Percentiles rank a stretch among this genome's conserved stretches.
Conservation (phyloP, 2,888 invertebrate species). For the Prenolepis imparis region DNA sequence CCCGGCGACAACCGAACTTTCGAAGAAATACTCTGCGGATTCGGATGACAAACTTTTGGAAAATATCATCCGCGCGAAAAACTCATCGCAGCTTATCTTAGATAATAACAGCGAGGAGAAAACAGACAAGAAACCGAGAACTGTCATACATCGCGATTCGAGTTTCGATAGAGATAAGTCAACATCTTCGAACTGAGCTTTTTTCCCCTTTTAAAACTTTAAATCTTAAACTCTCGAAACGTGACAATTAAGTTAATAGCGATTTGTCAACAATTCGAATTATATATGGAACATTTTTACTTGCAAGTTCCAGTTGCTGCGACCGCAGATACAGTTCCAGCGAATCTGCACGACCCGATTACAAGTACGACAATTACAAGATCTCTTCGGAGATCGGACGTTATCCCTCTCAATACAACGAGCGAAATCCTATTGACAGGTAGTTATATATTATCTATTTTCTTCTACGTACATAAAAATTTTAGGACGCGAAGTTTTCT, state of each 20-base stretch:
- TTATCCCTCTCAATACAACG: constrained; percentile 73
- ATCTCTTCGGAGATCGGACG: constrained; percentile 65
- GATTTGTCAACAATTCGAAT: background rate
- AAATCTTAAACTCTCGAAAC: background rate
- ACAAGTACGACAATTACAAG: constrained; percentile 47
- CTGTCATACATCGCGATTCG: constrained; percentile 60
- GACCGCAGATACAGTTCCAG: constrained; percentile 70
- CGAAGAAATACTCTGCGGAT: constrained; percentile 13
- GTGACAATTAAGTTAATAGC: too few species aligned
- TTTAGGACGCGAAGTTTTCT: background rate
- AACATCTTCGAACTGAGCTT: constrained; percentile 12
- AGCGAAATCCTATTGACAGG: constrained; percentile 79
- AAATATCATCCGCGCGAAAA: constrained; percentile 53
- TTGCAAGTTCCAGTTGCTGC: constrained; percentile 79
- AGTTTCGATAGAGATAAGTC: constrained; percentile 73
- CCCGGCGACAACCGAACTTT: constrained; percentile 31
- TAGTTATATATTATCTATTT: constrained; percentile 43
- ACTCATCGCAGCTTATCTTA: constrained; percentile 56
- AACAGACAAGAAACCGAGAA: constrained; percentile 74
- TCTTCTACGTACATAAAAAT: background rate
- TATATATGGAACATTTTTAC: constrained; percentile 37
- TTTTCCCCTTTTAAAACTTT: too few species aligned
- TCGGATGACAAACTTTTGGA: constrained; percentile 48
- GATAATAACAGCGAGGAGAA: constrained; percentile 44
- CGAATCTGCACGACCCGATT: constrained; percentile 68